Base-by-base conservation (phyloP, 1,140 invertebrate genomes). In the Maconellicoccus hirsutus region DNA sequence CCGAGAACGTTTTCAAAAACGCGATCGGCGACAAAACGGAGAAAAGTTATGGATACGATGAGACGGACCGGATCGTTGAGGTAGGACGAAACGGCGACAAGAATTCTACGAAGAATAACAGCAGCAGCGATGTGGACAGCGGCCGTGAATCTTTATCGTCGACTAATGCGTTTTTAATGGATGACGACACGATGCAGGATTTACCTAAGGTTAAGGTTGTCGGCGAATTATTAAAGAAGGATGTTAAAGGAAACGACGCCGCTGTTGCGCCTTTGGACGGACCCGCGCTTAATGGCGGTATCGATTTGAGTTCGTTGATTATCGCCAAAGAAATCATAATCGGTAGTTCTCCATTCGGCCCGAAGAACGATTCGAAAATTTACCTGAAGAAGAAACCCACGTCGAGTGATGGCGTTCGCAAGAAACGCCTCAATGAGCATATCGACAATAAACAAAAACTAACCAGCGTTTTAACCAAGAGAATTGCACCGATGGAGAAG, bases 71-170 rank as follows among this genome's bases (percentile, higher is more conserved):
- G 7, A n/a, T 38, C 59, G 26, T 23, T 7, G 59, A 6, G n/a
- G 12, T 71, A 61, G 70, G 61, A 16, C 59, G 59, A 27, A 14
- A 22, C 61, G 26, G 59, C 59, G 12, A 19, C 39, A 0, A n/a
- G 42, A 22, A 71, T 26, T n/a, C 19, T 19, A 3, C 42, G 6
- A 52, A 52, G n/a, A 52, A 3, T 52, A 52, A 14, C 42, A 26
- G 21, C 42, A 26, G 21, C 19, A 59, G 59, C 72, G 69, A 70
- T 22, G 33, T 71, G 38, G 69, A 72, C 33, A 75, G 74, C 7
- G 74, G 70, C 19, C 72, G 74, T 59, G 70, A 77, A 69, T 71
- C 73, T 72, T 25, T 70, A 69, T 52, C 25, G 25, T 76, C 72
- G 70, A 27, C 38, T 52, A 52, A 52, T 52, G 42, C 42, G 42